Base-by-base conservation (phyloP, 2,888 invertebrate genomes). In the Cremastinae sp. region DNA sequence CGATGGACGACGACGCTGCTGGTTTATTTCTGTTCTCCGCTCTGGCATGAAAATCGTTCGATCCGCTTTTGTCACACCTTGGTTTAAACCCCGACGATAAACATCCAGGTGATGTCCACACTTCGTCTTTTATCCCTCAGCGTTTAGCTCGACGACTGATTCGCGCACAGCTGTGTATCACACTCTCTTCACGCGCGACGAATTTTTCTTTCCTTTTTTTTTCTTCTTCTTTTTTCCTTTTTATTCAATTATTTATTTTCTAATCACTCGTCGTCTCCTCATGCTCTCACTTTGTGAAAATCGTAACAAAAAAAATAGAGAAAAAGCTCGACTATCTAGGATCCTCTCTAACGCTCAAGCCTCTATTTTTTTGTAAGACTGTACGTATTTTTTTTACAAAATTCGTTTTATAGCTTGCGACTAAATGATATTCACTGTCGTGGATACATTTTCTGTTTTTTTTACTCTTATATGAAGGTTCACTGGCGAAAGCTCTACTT, bases 31-130 rank as follows among this genome's bases (percentile, higher is more conserved):
- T 78, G 80, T 80, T 58, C 77, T 56, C 75, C 81, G 78, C 65
- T 69, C 75, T 81, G 71, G 75, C 79, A 79, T 82, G 77, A 83
- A 51, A 83, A 83, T 83, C 74, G 80, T 80, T 76, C 75, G 79
- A 74, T 77, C 79, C 78, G 79, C 72, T 73, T 79, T 73, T 78
- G 77, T 75, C 66, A 68, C 66, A 49, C 35, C 53, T 71, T 12
- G 64, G 64, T 69, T 71, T 65, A 53, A 61, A 69, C 62, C 71
- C 68, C 47, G 28, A 43, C 69, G 71, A 39, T 49, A 68, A 49
- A 59, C 68, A 65, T 53, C 64, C 64, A 65, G 59, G 62, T 47
- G 55, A 45, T n/a, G 75, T 51, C 56, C 65, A 69, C 72, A 28
- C 71, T 74, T 70, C 75, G 72, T 74, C 58, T 51, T 72, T 43